A percentile compares a stretch with the other conserved stretches of the same genome.
Evolutionary conservation across 30 jellyfish, hydroid and myxozoan genomes (phyloP).

Genomic region (Chrysaora quinquecirrha): DNA sequence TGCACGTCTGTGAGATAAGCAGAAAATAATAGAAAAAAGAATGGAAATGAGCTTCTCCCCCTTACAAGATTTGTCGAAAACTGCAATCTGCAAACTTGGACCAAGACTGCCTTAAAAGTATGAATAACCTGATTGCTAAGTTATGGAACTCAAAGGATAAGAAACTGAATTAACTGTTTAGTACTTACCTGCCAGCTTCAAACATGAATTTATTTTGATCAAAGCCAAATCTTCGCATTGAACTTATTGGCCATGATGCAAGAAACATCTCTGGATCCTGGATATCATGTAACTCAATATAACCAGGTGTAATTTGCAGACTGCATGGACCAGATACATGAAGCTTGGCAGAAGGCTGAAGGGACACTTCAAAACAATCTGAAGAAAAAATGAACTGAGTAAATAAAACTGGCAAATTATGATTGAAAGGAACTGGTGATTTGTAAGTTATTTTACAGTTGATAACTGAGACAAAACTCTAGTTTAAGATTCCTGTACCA

Average conservation of each 20-base stretch:
- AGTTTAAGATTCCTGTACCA: background rate
- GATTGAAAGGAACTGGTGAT: too few relatives aligned
- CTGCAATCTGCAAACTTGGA: too few relatives aligned
- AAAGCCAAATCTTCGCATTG: slow-evolving; percentile 71
- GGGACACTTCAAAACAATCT: slow-evolving; percentile 6
- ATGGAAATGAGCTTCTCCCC: too few relatives aligned
- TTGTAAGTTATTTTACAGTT: too few relatives aligned
- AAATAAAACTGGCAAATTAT: background rate
- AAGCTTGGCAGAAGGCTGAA: slow-evolving; percentile 73
- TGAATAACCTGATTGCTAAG: background rate
- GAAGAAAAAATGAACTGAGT: background rate
- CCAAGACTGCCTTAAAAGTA: background rate
- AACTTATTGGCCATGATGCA: slow-evolving; percentile 75
- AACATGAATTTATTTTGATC: slow-evolving; percentile 59
- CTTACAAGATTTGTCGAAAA: too few relatives aligned
- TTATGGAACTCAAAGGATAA: background rate
- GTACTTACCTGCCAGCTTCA: slow-evolving; percentile 76
- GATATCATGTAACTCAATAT: slow-evolving; percentile 16
- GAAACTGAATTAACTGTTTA: background rate
- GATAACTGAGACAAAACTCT: background rate
- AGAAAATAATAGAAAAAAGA: too few relatives aligned
- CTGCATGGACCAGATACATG: slow-evolving; percentile 60
- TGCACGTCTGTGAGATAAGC: too few relatives aligned
- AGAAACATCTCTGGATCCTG: slow-evolving; percentile 31
- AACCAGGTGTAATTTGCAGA: slow-evolving; percentile 39